Conservation (phyloP, 1,140 invertebrate genomes). For the Papilio machaon region DNA sequence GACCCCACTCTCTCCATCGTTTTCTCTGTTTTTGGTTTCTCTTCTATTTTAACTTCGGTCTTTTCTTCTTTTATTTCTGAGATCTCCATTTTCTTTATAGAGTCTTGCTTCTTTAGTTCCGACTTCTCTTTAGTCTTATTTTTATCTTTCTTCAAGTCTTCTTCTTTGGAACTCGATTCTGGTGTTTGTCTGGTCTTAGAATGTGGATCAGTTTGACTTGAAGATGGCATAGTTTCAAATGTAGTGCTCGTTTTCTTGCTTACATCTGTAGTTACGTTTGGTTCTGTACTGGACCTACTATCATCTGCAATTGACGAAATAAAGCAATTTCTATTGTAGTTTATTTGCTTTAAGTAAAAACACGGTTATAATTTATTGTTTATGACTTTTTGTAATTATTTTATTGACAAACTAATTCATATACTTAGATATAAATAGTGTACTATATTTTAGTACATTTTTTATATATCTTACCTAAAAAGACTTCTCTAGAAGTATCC, state of each 20-base stretch:
- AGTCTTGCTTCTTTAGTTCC: constrained; percentile 74
- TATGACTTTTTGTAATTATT: no score
- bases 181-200: constrained; percentile 69
- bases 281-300: constrained; percentile 65
- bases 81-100: constrained; percentile 63
- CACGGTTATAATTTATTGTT: no score
- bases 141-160: constrained; percentile 65
- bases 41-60: constrained; percentile 52
- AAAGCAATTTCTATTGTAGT: background rate
- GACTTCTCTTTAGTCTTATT: constrained; percentile 59
- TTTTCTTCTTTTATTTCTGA: constrained; percentile 51
- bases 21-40: constrained; percentile 60
- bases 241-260: constrained; percentile 52
- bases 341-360: no score
- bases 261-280: constrained; percentile 56
- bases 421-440: no score
- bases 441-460: no score
- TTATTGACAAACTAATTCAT: no score
- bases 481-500: constrained; percentile 65
- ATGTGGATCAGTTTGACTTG: constrained; percentile 45
- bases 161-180: constrained; percentile 72
- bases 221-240: constrained; percentile 46
- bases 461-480: constrained; percentile 52
- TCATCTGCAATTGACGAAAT: constrained; percentile 54
- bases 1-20: constrained; percentile 67